phyloP scores from a whole-genome alignment of 2,888 invertebrate genomes.

The Notodonta dromedarius region DNA sequence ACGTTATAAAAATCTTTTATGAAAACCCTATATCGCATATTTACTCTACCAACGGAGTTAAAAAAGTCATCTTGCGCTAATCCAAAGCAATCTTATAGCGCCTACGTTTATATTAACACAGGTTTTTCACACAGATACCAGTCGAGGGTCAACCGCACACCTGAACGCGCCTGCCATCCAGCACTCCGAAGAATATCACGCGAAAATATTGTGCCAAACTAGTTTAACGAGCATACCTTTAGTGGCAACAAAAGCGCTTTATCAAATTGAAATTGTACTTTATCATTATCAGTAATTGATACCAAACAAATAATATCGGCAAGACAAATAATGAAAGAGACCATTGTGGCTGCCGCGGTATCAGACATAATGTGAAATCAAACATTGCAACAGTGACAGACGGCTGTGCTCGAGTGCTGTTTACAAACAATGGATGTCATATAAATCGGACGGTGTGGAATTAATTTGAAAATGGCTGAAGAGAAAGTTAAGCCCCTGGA shows the following conservation, averaged over 20 bases:
- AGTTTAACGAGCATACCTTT: constrained; percentile 13
- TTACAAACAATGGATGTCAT: constrained; percentile 59
- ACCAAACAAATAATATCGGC: constrained; percentile 73
- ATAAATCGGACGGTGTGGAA: constrained; percentile 30
- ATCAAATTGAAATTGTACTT: constrained; percentile 50
- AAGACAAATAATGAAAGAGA: constrained; percentile 65
- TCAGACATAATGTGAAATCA: constrained; percentile 61
- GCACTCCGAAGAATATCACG: constrained; percentile 8
- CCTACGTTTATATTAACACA: constrained; percentile 32
- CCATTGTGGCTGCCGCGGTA: constrained; percentile 53
- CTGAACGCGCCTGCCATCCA: constrained; percentile 20
- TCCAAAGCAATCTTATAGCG: background rate
- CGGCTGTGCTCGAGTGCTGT: constrained; percentile 46
- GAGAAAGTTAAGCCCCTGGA: constrained; percentile 56
- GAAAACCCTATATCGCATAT: constrained; percentile 4
- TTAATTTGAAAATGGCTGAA: constrained; percentile 58
- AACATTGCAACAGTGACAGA: constrained; percentile 52
- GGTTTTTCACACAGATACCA: constrained; percentile 37
- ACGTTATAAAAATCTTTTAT: background rate
- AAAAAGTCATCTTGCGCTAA: background rate
- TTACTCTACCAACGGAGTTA: background rate
- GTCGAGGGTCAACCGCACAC: constrained; percentile 24
- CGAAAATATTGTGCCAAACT: constrained; percentile 7
- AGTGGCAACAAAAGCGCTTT: constrained; percentile 40
- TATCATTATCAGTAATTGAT: constrained; percentile 77